Evolutionary conservation across 1,140 invertebrate genomes (phyloP).

Genomic region (Lepidurus couesii): DNA sequence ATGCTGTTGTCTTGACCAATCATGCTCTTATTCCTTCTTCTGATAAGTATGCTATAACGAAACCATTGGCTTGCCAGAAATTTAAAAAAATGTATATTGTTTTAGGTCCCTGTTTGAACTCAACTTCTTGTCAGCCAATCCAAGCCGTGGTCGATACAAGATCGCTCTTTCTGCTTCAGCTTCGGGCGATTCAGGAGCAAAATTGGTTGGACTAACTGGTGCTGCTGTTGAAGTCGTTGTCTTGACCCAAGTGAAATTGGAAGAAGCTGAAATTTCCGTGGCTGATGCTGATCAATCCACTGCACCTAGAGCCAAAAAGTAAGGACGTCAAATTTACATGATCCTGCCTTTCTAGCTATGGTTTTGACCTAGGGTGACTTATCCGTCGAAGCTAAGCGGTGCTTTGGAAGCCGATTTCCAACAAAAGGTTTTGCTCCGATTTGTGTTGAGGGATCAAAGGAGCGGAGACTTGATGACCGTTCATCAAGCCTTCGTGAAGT

Average conservation of each 20-base stretch:
- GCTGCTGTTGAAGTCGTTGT: constrained; percentile 65
- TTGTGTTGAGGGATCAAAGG: constrained; percentile 68
- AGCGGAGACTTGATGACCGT: constrained; percentile 62
- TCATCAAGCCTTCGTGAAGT: constrained; percentile 87
- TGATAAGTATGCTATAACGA: constrained; percentile 52
- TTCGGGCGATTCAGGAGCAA: constrained; percentile 47
- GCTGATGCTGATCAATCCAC: constrained; percentile 81
- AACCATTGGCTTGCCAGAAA: neutral
- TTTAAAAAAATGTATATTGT: constrained; percentile 31
- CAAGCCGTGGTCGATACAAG: constrained; percentile 75
- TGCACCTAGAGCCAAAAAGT: constrained; percentile 66
- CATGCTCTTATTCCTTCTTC: constrained; percentile 52
- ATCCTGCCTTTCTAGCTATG: neutral
- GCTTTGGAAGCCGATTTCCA: constrained; percentile 74
- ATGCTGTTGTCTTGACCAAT: constrained; percentile 67
- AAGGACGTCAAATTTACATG: constrained; percentile 31
- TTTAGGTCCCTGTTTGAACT: constrained; percentile 67
- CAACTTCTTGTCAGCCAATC: constrained; percentile 71
- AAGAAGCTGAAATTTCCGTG: constrained; percentile 78
- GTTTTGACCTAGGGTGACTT: constrained; percentile 27
- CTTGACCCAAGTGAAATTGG: constrained; percentile 61
- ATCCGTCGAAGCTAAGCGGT: constrained; percentile 36
- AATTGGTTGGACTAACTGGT: constrained; percentile 50
- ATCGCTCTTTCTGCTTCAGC: constrained; percentile 64
- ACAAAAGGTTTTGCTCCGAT: constrained; percentile 80